phyloP scores from a whole-genome alignment of 1,140 invertebrate genomes.

The Drosophila tristis region DNA sequence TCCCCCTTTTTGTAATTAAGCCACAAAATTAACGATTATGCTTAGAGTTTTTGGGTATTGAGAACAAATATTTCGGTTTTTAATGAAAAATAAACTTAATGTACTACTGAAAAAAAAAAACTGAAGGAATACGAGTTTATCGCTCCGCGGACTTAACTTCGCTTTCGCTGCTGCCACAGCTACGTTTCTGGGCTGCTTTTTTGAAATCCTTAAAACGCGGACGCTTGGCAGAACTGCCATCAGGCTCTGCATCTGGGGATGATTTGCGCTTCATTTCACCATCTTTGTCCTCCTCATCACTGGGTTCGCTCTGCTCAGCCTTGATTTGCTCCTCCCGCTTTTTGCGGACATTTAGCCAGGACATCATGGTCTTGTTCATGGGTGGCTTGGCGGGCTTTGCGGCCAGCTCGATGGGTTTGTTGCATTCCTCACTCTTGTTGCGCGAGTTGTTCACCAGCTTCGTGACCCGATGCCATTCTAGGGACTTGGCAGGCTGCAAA shows the following conservation, averaged over 20 bases:
- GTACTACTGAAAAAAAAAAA: slow-evolving; percentile 20
- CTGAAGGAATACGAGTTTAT: not conserved
- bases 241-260: not conserved
- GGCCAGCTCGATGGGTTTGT: slow-evolving; percentile 85
- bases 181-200: not conserved
- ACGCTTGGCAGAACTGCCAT: slow-evolving; percentile 36
- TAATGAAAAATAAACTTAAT: slow-evolving; percentile 73
- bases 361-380: slow-evolving; percentile 66
- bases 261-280: slow-evolving; percentile 14
- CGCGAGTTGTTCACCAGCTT: slow-evolving; percentile 89
- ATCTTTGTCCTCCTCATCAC: slow-evolving; percentile 9
- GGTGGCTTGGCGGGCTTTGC: slow-evolving; percentile 50
- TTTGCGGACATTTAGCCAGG: slow-evolving; percentile 67
- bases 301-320: slow-evolving; percentile 37
- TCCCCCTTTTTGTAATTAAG: slow-evolving; percentile 60
- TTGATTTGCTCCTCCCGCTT: slow-evolving; percentile 43
- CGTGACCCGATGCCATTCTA: slow-evolving; percentile 90
- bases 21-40: slow-evolving; percentile 29
- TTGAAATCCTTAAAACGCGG: slow-evolving; percentile 21
- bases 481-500: slow-evolving; percentile 85
- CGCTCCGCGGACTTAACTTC: slow-evolving; percentile 4
- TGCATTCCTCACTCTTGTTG: slow-evolving; percentile 89
- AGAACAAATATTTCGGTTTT: slow-evolving; percentile 47
- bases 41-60: slow-evolving; percentile 34
- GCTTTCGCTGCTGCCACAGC: slow-evolving; percentile 8